Percentiles rank a stretch among this genome's conserved stretches.
phyloP scores from a whole-genome alignment of 2,797 vertebrate species.

The Euthynnus affinis region DNA sequence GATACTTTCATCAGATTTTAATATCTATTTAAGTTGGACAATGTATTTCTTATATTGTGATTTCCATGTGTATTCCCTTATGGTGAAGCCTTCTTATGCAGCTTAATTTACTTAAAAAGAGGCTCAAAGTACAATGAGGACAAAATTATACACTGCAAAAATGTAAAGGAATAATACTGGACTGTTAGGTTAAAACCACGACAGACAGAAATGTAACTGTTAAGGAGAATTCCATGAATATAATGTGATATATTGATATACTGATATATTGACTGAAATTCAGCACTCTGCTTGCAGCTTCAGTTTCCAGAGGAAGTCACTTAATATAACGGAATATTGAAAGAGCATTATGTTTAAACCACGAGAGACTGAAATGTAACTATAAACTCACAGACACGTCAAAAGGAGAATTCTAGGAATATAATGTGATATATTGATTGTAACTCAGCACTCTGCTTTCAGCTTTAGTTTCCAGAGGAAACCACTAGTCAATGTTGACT shows the following conservation, averaged over 20 bases:
- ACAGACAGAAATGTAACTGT: not conserved
- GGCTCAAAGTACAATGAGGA: constrained; percentile 3
- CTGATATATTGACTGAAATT: constrained; percentile 44
- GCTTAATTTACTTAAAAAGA: not conserved
- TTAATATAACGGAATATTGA: not conserved
- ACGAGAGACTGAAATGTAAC: constrained; percentile 1
- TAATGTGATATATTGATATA: constrained; percentile 9
- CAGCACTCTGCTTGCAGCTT: not conserved
- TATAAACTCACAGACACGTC: not conserved
- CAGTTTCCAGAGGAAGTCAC: constrained; percentile 29
- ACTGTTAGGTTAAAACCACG: not conserved
- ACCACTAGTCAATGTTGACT: not conserved
- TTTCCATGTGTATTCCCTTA: not conserved
- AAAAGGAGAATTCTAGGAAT: constrained; percentile 18
- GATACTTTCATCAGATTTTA: not conserved
- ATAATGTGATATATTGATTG: constrained; percentile 29
- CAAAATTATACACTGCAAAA: not conserved
- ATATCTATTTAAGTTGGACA: not conserved
- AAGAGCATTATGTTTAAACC: not conserved
- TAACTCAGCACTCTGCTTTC: constrained; percentile 15
- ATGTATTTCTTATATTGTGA: not conserved
- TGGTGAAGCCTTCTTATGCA: not conserved
- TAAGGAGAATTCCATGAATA: constrained; percentile 15
- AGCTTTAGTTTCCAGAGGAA: constrained; percentile 29
- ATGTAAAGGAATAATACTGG: not conserved